A percentile compares a stretch with the other conserved stretches of the same genome.
Conservation (phyloP, 2,888 invertebrate genomes). For the Diadegma fenestrale region DNA sequence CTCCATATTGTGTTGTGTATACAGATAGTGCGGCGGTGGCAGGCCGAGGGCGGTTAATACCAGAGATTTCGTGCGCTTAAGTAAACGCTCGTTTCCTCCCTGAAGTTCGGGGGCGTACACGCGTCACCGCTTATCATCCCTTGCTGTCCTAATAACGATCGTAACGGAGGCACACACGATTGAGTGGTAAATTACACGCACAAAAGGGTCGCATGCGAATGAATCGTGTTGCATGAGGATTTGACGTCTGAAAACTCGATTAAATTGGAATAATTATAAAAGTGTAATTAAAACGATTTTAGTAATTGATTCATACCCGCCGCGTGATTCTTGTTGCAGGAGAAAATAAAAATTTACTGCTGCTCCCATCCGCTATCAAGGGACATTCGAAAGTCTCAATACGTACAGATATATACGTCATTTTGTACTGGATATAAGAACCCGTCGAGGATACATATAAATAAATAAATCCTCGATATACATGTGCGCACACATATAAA, state of each 20-base stretch:
- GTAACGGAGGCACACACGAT: background rate
- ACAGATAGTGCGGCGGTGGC: background rate
- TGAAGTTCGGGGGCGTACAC: background rate
- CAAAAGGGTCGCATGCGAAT: background rate
- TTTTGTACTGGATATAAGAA: conserved; percentile 27
- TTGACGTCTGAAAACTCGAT: background rate
- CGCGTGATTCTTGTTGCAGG: background rate
- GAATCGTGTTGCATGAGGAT: background rate
- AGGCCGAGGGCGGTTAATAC: conserved; percentile 1
- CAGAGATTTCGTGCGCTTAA: conserved; percentile 22
- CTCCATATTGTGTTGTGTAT: background rate
- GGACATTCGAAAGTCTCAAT: conserved; percentile 18
- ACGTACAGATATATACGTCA: conserved; percentile 26
- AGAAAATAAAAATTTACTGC: conserved; percentile 2
- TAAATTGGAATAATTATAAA: background rate
- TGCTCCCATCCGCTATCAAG: background rate
- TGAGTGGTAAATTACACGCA: background rate
- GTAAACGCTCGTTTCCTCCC: conserved; percentile 14
- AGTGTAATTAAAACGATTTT: background rate
- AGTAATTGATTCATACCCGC: background rate
- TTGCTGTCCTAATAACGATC: background rate
- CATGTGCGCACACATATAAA: conserved; percentile 8
- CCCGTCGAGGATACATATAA: conserved; percentile 12
- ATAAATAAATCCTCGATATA: conserved; percentile 14
- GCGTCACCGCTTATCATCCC: conserved; percentile 22